Percentiles rank a stretch among this genome's conserved stretches.
Conservation (phyloP, 1,140 invertebrate genomes). For the Leguminivora glycinivorella region DNA sequence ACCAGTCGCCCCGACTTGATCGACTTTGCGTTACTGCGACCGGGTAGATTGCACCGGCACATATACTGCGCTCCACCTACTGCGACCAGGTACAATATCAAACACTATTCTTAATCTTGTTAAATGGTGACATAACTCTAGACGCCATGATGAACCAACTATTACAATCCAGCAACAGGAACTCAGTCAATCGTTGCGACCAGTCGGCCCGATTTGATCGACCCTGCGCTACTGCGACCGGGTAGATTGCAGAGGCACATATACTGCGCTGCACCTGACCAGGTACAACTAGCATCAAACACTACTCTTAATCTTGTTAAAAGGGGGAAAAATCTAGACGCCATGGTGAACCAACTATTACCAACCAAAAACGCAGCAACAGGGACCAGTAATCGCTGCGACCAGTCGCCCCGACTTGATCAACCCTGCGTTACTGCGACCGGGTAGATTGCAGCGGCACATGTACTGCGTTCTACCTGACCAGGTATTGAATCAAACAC, state of each 20-base stretch:
- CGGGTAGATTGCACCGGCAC: slow-evolving; percentile 80
- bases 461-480: slow-evolving; percentile 79
- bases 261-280: slow-evolving; percentile 79
- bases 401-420: slow-evolving; percentile 97
- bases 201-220: slow-evolving; percentile 96
- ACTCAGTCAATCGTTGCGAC: no score
- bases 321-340: no score
- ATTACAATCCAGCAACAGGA: no score
- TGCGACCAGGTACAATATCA: slow-evolving; percentile 3
- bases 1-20: slow-evolving; percentile 97
- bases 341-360: slow-evolving; percentile 97
- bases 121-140: no score
- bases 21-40: slow-evolving; percentile 95
- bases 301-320: neutral
- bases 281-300: neutral
- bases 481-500: neutral
- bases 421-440: slow-evolving; percentile 95
- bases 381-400: slow-evolving; percentile 93
- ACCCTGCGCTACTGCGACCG: slow-evolving; percentile 95
- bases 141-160: no score
- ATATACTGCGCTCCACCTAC: slow-evolving; percentile 80
- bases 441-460: slow-evolving; percentile 80
- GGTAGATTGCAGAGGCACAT: slow-evolving; percentile 76
- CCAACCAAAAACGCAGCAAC: slow-evolving; percentile 90
- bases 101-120: neutral